Evolutionary conservation across 2,888 invertebrate species (phyloP).

Genomic region (Phanerotoma sp.): DNA sequence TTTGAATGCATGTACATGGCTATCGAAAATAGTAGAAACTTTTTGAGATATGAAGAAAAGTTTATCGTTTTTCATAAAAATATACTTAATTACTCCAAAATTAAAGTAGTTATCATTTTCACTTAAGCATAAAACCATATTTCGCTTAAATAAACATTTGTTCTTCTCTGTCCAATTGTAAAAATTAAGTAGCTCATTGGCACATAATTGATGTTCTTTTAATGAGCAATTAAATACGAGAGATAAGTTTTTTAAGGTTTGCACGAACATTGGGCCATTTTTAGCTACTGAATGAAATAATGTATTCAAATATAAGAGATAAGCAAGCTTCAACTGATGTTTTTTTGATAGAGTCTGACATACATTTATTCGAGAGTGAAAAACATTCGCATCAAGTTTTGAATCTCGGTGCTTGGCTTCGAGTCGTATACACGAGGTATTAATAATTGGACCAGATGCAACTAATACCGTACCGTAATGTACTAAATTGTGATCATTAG

Average conservation of each 20-base stretch:
- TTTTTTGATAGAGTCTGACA: constrained; percentile 17
- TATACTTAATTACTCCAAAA: neutral
- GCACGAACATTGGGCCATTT: neutral
- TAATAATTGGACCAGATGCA: constrained; percentile 8
- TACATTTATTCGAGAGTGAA: constrained; percentile 15
- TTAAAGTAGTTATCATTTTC: neutral
- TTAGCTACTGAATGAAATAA: neutral
- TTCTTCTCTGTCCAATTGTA: neutral
- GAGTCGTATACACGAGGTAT: constrained; percentile 24
- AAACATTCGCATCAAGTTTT: constrained; percentile 14
- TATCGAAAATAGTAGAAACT: neutral
- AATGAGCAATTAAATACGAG: neutral
- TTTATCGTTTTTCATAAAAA: neutral
- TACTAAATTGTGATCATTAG: constrained; percentile 21
- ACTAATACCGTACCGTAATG: constrained; percentile 13
- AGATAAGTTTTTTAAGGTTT: neutral
- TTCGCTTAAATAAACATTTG: neutral
- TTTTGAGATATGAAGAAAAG: neutral
- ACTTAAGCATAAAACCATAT: neutral
- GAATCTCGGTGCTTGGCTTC: constrained; percentile 21
- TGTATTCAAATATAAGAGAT: neutral
- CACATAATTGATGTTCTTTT: neutral
- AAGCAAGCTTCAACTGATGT: constrained; percentile 6
- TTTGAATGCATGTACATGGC: neutral
- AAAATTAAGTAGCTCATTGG: neutral